Base-by-base conservation (phyloP, 2,113 vertebrate genomes). In the Turdus rufiventris region DNA sequence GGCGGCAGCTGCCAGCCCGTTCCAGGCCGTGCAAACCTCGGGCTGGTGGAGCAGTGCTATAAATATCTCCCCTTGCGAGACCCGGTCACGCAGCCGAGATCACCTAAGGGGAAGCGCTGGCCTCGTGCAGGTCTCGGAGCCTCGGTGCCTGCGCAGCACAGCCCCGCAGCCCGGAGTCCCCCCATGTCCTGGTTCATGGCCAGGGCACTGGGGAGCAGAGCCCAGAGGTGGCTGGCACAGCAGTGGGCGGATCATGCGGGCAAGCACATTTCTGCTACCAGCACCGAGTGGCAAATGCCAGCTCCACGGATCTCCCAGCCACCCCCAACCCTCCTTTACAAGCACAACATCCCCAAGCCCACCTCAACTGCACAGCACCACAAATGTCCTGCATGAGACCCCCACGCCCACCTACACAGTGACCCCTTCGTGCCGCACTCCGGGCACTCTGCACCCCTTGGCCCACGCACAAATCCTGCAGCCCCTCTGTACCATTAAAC, bases 21-120 rank as follows among this genome's bases (percentile, higher is more conserved):
- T 91, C 58, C 63, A 40, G 76, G 83, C 96, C 26, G 3, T 48
- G 78, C 77, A 82, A 75, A 93, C 66, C 81, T 68, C 57, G 0
- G 78, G 90, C 81, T 57, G 91, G 85, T 45, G 62, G 78, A 85
- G 90, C 90, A 95, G 85, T 0, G 15, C 80, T 86, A 83, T 86
- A 91, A 89, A 85, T 91, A 91, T 51, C 84, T 84, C 56, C 56
- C 72, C 56, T 74, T n/a, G 87, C 11, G 2, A 93, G 93, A 47
- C 51, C 66, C 5, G n/a, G 85, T 91, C 93, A 93, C 0, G n/a
- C 77, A 82, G 70, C 57, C 3, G n/a, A 89, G 87, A 88, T 91
- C 36, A 60, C 2, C 4, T 51, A 28, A 93, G 88, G 67, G 57
- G 85, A 89, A 93, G 58, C 5, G 7, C 54, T 82, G 79, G 54